Base-by-base conservation (phyloP, 92 coral and sea anemone genomes). In the Pocillopora meandrina region DNA sequence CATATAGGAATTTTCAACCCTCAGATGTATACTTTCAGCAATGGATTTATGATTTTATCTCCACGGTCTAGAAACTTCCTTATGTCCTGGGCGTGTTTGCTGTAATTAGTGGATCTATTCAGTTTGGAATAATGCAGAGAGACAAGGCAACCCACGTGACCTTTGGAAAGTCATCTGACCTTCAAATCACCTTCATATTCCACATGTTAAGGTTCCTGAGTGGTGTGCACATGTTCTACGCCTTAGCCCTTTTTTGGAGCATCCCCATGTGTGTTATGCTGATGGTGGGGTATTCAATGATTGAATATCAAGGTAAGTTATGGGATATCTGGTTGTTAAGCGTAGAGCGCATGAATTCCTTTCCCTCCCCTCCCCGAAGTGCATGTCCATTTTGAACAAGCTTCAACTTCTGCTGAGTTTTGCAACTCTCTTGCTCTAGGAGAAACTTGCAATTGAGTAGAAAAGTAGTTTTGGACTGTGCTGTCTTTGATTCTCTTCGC, bases 241-340 rank as follows among this genome's bases (percentile, higher is more conserved):
- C 95, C 31, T 82, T 90, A 15, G 93, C 87, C 16, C 76, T 94
- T 84, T 85, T 94, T 68, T 94, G 98, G 98, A 86, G 81, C 78
- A 57, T 92, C 4, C 90, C 95, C 62, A 82, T 81, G 71, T 85
- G 89, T 71, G 92, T 90, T 1, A 94, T 94, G 98, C 71, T 85
- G 7, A 90, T 92, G 88, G 77, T 86, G 21, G 98, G 98, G 9
- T 88, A 94, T 76, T 93, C 98, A 0, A 94, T 94, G 98, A 78
- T 90, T 12, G 95, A 92, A 71, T 94, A 84, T 77, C 98, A 92
- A 87, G 93, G 98, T 92, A 85, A 71, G n/a, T 26, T 15, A 23
- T 9, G 49, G 17, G 12, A 7, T 59, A 31, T 23, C 21, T 42
- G 8, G 49, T 7, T 42, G 49, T 42, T 42, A 42, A 42, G 8